Evolutionary conservation across 2,888 invertebrate species (phyloP).

Genomic region (Drosophila leonis): DNA sequence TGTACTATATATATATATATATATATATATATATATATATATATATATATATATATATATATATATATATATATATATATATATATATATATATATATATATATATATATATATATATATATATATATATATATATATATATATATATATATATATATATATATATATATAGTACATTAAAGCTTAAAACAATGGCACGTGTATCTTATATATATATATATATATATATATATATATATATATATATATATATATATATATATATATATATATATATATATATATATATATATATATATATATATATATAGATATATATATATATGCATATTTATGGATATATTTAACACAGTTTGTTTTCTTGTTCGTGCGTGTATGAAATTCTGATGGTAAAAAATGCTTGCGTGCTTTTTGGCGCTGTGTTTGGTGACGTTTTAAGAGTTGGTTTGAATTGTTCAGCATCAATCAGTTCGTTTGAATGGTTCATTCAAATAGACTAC

Average conservation of each 20-base stretch:
- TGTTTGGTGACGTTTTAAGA: no score
- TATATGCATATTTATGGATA: background rate
- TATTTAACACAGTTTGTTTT: slow-evolving; percentile 21
- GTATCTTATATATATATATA: background rate
- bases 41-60: no score
- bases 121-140: slow-evolving; percentile 3
- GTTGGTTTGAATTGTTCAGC: no score
- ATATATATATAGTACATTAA: slow-evolving; percentile 6
- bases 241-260: no score
- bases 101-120: slow-evolving; percentile 1
- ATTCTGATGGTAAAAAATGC: slow-evolving; percentile 39
- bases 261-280: no score
- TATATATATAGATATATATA: background rate
- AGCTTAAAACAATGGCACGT: no score
- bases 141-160: background rate
- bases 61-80: background rate
- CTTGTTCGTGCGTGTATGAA: slow-evolving; percentile 45
- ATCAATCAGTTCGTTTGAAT: no score
- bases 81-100: slow-evolving; percentile 5
- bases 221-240: no score
- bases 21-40: no score
- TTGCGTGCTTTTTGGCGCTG: slow-evolving; percentile 33
- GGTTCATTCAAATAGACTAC: no score
- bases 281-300: background rate
- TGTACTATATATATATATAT: background rate